Evolutionary conservation across 2,888 invertebrate genomes (phyloP).

Genomic region (Leucophenga montana): DNA sequence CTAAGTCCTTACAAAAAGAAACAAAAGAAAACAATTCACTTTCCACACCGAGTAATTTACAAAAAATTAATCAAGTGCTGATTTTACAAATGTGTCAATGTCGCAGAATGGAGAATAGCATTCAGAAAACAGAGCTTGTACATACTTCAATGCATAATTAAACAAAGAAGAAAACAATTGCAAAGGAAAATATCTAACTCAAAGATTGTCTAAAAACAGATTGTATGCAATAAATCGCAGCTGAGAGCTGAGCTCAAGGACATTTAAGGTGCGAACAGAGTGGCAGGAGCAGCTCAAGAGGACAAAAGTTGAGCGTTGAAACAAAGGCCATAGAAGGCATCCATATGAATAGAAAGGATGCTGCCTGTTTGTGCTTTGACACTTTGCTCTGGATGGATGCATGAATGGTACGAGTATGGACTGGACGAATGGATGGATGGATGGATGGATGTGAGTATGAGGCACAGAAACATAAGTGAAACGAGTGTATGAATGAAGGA

Average conservation of each 20-base stretch:
- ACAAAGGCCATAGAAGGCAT: background rate
- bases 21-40: no score
- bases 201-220: slow-evolving; percentile 19
- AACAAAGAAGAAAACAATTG: slow-evolving; percentile 21
- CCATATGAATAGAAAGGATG: slow-evolving; percentile 1
- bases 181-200: background rate
- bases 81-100: background rate
- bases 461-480: background rate
- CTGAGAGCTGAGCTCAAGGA: background rate
- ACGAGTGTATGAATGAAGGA: background rate
- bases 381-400: background rate
- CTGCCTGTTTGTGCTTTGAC: slow-evolving; percentile 15
- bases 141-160: slow-evolving; percentile 8
- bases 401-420: background rate
- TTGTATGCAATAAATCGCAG: slow-evolving; percentile 24
- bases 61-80: background rate
- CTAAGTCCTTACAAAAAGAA: no score
- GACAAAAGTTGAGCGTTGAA: no score
- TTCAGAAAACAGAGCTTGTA: background rate
- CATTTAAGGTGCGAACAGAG: background rate
- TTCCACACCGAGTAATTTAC: background rate
- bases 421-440: background rate
- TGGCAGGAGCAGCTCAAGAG: background rate
- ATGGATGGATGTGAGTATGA: background rate
- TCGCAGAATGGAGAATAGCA: background rate